phyloP scores from a whole-genome alignment of 2,113 vertebrate species.

The Phrynocephalus versicolor region DNA sequence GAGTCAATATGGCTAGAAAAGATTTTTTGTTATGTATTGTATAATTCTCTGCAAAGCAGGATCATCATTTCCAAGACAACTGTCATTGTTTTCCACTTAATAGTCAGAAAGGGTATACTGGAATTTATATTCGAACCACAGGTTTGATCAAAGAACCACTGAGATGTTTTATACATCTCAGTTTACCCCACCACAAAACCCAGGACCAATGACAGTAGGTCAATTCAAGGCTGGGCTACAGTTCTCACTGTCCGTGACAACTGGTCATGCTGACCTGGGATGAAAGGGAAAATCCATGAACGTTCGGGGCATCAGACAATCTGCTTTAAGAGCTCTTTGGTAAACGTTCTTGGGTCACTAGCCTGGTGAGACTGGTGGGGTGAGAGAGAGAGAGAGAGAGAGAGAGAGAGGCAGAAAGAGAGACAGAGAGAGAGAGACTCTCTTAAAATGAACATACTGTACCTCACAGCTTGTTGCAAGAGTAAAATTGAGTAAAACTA shows the following conservation, averaged over 20 bases:
- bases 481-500: not conserved
- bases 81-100: not conserved
- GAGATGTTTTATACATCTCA: not conserved
- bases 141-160: not conserved
- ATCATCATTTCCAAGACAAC: not conserved
- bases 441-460: not conserved
- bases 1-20: not conserved
- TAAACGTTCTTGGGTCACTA: not conserved
- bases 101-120: not conserved
- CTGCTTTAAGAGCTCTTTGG: not conserved
- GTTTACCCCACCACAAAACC: not conserved
- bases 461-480: not conserved
- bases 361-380: not conserved
- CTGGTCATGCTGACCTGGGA: no score
- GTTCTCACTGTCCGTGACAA: not conserved
- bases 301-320: not conserved
- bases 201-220: not conserved
- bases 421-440: not conserved
- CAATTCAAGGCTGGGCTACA: not conserved
- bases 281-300: not conserved
- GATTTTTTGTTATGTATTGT: conserved; percentile 1
- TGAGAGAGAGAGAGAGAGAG: no score
- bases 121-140: not conserved
- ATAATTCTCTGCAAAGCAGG: not conserved
- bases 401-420: no score